phyloP scores from a whole-genome alignment of 2,797 vertebrate species.

The Sorex maritimensis region DNA sequence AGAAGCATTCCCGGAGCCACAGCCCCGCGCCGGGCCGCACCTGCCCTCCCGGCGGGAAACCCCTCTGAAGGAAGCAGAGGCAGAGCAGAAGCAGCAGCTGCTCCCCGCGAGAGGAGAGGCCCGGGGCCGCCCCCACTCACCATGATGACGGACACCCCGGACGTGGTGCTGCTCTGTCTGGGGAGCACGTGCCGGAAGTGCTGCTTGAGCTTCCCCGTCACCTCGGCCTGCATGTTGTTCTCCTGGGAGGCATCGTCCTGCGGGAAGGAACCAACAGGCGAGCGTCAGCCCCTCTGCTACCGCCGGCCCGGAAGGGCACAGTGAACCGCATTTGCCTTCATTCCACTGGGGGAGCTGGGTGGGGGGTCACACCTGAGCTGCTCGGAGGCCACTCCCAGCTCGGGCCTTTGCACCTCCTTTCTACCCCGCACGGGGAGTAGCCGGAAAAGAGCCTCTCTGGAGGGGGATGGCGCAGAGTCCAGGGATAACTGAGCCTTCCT shows the following conservation, averaged over 20 bases:
- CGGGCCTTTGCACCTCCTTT: too few species aligned
- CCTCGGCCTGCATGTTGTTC: constrained; percentile 97
- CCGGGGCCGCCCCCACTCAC: constrained; percentile 90
- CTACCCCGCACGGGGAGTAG: too few species aligned
- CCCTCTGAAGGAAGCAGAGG: not conserved
- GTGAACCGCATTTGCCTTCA: not conserved
- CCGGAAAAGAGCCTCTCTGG: too few species aligned
- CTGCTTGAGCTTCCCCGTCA: constrained; percentile 98
- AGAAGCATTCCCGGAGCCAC: too few species aligned
- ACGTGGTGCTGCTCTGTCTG: constrained; percentile 94
- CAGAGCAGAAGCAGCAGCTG: not conserved
- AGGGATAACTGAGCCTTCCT: too few species aligned
- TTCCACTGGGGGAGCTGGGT: too few species aligned
- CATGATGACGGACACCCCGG: constrained; percentile 97
- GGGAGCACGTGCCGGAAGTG: constrained; percentile 96
- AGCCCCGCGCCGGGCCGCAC: too few species aligned
- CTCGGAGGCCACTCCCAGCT: too few species aligned
- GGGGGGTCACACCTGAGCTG: too few species aligned
- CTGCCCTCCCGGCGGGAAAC: too few species aligned
- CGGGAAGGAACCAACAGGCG: not conserved
- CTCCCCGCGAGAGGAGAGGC: not conserved
- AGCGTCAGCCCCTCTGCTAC: too few species aligned
- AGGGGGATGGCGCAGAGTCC: too few species aligned
- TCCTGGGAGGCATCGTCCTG: constrained; percentile 95
- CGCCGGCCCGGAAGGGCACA: not conserved